phyloP scores from a whole-genome alignment of 2,113 vertebrate species.

The Hippoglossus stenolepis region DNA sequence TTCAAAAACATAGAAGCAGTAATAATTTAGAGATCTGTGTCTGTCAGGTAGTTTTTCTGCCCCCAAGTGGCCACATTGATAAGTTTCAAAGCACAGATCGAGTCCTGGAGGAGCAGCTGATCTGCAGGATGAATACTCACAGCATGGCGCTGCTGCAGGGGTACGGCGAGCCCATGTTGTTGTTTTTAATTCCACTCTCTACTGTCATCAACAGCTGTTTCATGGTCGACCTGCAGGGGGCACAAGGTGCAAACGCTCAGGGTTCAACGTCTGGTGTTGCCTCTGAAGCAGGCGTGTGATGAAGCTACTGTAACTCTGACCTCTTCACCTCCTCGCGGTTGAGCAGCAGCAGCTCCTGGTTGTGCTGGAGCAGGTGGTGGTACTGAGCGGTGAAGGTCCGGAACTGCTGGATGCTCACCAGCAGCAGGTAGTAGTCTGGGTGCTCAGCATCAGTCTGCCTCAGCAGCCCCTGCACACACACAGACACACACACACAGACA shows the following conservation, averaged over 20 bases:
- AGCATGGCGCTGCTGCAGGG: constrained; percentile 58
- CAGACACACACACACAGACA: not conserved
- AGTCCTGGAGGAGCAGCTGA: too few species aligned
- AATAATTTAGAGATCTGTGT: too few species aligned
- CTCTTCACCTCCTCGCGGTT: constrained; percentile 93
- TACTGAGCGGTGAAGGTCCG: constrained; percentile 92
- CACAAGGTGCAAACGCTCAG: not conserved
- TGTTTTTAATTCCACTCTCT: constrained; percentile 87
- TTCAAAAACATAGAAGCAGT: too few species aligned
- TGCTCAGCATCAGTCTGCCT: constrained; percentile 95
- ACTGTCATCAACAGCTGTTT: constrained; percentile 88
- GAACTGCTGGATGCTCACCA: constrained; percentile 94
- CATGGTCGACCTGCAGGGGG: constrained; percentile 86
- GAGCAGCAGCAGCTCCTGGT: constrained; percentile 93
- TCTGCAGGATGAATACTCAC: constrained; percentile 61
- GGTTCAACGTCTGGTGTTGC: too few species aligned
- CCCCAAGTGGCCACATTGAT: too few species aligned
- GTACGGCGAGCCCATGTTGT: constrained; percentile 79
- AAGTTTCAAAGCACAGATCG: too few species aligned
- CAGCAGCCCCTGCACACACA: constrained; percentile 85
- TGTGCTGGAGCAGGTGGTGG: constrained; percentile 92
- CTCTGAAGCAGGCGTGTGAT: too few species aligned
- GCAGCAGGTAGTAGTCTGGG: constrained; percentile 95
- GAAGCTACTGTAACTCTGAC: constrained; percentile 69
- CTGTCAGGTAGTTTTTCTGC: too few species aligned